Conservation (phyloP, 2,888 invertebrate genomes). For the Atrina japonica region DNA sequence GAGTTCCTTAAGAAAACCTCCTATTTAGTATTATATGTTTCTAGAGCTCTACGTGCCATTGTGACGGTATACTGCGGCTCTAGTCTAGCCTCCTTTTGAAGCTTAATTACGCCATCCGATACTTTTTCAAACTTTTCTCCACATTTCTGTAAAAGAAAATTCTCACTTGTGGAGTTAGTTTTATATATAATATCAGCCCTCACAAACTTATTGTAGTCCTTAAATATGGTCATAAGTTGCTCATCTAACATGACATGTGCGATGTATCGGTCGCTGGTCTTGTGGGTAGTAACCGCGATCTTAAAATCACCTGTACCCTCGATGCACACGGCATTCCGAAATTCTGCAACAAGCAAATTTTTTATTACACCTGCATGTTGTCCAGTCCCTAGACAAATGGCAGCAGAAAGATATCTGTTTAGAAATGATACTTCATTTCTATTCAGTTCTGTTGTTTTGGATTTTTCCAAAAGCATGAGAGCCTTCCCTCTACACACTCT, state of each 20-base stretch:
- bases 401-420: not conserved
- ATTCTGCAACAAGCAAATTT: not conserved
- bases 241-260: not conserved
- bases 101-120: not conserved
- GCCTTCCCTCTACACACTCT: no score
- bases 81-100: not conserved
- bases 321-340: not conserved
- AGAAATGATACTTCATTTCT: not conserved
- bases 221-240: not conserved
- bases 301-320: not conserved
- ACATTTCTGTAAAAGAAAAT: not conserved
- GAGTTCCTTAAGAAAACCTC: no score
- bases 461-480: conserved; percentile 78
- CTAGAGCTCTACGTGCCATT: not conserved
- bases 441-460: not conserved
- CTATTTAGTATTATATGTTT: not conserved
- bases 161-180: not conserved
- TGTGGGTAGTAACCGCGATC: not conserved
- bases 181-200: not conserved
- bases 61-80: not conserved
- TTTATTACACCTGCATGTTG: conserved; percentile 2
- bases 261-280: not conserved
- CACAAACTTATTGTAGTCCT: not conserved
- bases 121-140: not conserved
- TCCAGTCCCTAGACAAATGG: not conserved